Conservation (phyloP, 92 coral and sea anemone species). For the Parazoanthus darwini region DNA sequence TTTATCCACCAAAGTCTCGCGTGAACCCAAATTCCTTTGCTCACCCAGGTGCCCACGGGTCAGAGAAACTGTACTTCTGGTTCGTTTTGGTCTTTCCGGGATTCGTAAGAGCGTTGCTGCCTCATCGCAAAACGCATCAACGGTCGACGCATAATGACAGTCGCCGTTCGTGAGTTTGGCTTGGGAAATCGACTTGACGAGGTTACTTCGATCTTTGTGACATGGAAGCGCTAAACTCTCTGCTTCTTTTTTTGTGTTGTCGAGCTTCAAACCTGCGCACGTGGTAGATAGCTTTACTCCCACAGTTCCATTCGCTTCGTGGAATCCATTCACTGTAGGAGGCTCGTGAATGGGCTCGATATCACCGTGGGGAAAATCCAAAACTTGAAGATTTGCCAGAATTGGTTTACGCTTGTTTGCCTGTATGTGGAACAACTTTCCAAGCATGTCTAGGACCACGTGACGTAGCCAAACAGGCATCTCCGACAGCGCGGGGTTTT, state of each 20-base stretch:
- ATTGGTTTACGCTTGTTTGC: slow-evolving; percentile 36
- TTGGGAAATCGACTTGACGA: slow-evolving; percentile 43
- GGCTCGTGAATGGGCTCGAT: neutral
- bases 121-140: neutral
- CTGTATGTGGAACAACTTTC: slow-evolving; percentile 56
- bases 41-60: neutral
- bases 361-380: neutral
- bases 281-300: neutral
- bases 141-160: slow-evolving; percentile 3
- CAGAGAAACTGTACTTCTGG: neutral
- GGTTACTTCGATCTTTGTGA: neutral
- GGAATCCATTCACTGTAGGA: neutral
- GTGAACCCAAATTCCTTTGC: neutral
- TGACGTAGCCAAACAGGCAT: slow-evolving; percentile 84
- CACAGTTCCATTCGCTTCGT: neutral
- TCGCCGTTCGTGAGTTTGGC: slow-evolving; percentile 48
- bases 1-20: neutral
- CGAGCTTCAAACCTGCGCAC: neutral
- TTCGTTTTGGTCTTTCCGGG: neutral
- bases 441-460: slow-evolving; percentile 72
- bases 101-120: neutral
- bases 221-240: slow-evolving; percentile 4
- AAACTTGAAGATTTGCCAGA: slow-evolving; percentile 14
- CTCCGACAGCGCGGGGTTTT: slow-evolving; percentile 71
- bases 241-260: neutral